Conservation (phyloP, 1,140 invertebrate species). For the Sinonovacula constricta region DNA sequence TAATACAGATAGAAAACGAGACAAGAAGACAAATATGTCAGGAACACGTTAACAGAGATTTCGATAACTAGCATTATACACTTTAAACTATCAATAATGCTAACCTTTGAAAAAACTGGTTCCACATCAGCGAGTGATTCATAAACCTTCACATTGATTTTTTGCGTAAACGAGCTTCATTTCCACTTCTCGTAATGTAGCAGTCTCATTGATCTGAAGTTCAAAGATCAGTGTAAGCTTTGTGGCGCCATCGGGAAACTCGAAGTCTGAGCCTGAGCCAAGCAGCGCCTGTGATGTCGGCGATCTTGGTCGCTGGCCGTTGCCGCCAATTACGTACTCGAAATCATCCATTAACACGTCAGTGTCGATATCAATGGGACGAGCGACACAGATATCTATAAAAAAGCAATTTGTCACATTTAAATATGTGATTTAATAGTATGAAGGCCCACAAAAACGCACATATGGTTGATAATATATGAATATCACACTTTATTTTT, state of each 20-base stretch:
- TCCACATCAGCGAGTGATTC: neutral
- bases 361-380: neutral
- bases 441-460: too few relatives aligned
- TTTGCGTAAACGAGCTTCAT: neutral
- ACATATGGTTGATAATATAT: too few relatives aligned
- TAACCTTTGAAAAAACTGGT: neutral
- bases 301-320: neutral
- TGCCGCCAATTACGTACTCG: neutral
- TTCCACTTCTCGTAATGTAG: neutral
- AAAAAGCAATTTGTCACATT: neutral
- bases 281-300: neutral
- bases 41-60: too few relatives aligned
- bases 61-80: too few relatives aligned
- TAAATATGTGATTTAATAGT: too few relatives aligned
- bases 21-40: too few relatives aligned
- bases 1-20: too few relatives aligned
- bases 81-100: too few relatives aligned
- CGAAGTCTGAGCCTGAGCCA: neutral
- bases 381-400: neutral
- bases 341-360: neutral
- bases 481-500: too few relatives aligned
- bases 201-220: neutral
- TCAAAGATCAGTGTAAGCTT: neutral
- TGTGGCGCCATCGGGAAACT: neutral
- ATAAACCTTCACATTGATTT: neutral